Percentiles rank a stretch among this genome's conserved stretches.
Conservation (phyloP, 2,113 vertebrate species). For the Esox niger region DNA sequence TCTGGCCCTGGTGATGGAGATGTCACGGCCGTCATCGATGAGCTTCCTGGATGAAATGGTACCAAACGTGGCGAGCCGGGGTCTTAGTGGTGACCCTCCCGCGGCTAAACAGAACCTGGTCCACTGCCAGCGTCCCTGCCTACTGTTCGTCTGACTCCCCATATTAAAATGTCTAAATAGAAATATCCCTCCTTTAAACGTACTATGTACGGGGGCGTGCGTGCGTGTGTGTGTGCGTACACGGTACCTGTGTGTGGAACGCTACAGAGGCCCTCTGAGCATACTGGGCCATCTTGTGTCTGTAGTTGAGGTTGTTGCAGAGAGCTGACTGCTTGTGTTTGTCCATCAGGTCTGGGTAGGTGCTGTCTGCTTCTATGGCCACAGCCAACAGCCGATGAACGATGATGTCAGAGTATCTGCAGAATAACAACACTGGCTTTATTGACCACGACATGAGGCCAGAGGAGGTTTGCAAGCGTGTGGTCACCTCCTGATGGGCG, state of each 20-base stretch:
- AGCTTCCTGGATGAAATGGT: neutral
- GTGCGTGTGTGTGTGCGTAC: neutral
- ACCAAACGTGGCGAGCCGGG: no score
- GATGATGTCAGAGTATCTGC: conserved; percentile 92
- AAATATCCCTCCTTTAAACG: no score
- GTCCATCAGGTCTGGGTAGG: conserved; percentile 91
- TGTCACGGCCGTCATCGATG: no score
- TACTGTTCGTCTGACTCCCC: no score
- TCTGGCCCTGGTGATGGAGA: no score
- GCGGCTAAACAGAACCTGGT: no score
- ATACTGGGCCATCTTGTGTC: conserved; percentile 98
- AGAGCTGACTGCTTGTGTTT: conserved; percentile 89
- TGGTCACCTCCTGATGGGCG: neutral
- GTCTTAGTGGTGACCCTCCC: no score
- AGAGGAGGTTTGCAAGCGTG: neutral
- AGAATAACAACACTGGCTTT: neutral
- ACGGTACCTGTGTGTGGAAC: conserved; percentile 79
- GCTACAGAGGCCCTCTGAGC: conserved; percentile 93
- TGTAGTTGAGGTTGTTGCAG: conserved; percentile 94
- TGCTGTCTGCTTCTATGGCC: conserved; percentile 85
- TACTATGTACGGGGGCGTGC: neutral
- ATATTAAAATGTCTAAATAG: no score
- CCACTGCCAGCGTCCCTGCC: no score
- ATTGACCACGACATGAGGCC: no score
- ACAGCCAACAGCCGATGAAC: conserved; percentile 93